Base-by-base conservation (phyloP, 1,140 invertebrate genomes). In the Drosophila pruinosa region DNA sequence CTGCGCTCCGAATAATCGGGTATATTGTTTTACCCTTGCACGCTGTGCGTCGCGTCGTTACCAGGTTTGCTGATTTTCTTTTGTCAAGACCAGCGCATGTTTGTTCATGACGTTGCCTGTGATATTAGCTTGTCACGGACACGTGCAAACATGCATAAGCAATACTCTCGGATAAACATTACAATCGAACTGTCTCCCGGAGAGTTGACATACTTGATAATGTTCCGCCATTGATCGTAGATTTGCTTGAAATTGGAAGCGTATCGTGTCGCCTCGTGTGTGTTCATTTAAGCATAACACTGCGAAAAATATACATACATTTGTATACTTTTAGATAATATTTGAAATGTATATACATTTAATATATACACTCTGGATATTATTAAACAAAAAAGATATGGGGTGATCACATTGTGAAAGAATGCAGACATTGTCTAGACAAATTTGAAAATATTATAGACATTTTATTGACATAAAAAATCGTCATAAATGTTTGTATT, bases 1-100 rank as follows among this genome's bases (percentile, higher is more conserved):
- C 62, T 72, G 26, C 70, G 31, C 45, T 47, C 24, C 31, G 21
- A 10, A 43, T 26, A 65, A 48, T 57, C 41, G 67, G 54, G 73
- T 64, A 58, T 77, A 76, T 77, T 48, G 6, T 14, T 21, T 36
- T 6, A 24, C 6, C 39, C 28, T 53, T 41, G 62, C 52, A 59
- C 26, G 41, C 36, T 56, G 31, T 38, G 24, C 6, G 26, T 17
- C 7, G 10, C 8, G n/a, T n/a, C n/a, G n/a, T 24, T 22, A 10
- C 28, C 43, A 68, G 34, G 36, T 61, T 61, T 67, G 43, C 34
- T 39, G 34, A 50, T 53, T 38, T 38, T 22, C 7, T 12, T 24
- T 24, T 50, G 47, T 50, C 47, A 36, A 64, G n/a, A 7, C n/a
- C 8, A 31, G 28, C 28, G 24, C 63, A 48, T 65, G 54, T 48